Conservation (phyloP, 2,888 invertebrate genomes). For the Epistrophella euchroma region DNA sequence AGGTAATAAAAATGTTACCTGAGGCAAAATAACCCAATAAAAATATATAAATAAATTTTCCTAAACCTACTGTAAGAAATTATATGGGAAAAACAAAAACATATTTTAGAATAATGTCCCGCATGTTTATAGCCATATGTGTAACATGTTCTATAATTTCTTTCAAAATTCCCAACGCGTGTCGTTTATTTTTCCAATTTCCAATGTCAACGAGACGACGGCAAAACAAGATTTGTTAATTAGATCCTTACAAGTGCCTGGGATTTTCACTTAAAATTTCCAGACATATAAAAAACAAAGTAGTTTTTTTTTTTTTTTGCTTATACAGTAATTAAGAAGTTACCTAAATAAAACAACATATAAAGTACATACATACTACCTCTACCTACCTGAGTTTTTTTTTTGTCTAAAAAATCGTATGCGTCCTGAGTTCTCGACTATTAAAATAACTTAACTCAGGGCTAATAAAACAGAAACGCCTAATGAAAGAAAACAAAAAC, state of each 20-base stretch:
- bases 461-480: background rate
- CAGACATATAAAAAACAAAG: conserved; percentile 1
- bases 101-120: background rate
- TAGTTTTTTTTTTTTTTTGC: background rate
- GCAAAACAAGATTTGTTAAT: conserved; percentile 2
- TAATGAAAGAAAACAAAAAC: background rate
- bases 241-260: conserved; percentile 26
- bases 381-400: background rate
- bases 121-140: conserved; percentile 26
- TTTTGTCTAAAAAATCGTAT: background rate
- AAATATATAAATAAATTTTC: background rate
- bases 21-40: background rate
- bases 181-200: conserved; percentile 10
- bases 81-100: background rate
- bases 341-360: background rate
- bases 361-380: background rate
- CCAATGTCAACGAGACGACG: background rate
- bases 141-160: conserved; percentile 13
- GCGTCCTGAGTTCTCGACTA: background rate
- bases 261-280: background rate
- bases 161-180: conserved; percentile 21
- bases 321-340: background rate
- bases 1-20: background rate
- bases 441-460: background rate
- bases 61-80: background rate